Evolutionary conservation across 2,888 invertebrate genomes (phyloP).

Genomic region (Caenorhabditis auriculariae): DNA sequence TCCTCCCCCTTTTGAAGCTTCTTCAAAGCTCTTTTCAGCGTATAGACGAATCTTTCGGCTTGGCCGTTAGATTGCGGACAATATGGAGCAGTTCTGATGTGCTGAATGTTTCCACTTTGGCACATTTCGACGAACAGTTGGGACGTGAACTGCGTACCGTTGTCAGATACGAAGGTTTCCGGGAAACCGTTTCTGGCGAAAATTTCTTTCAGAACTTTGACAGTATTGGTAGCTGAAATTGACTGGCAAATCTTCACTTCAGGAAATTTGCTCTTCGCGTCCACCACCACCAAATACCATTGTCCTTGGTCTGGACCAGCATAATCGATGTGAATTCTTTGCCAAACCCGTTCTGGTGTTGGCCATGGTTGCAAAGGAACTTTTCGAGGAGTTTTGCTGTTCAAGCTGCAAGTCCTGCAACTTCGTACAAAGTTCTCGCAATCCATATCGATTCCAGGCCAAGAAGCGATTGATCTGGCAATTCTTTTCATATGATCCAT

Average conservation of each 20-base stretch:
- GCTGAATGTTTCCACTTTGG: constrained; percentile 8
- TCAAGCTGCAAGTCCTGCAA: constrained; percentile 39
- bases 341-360: constrained; percentile 47
- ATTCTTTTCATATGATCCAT: too few species aligned
- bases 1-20: too few species aligned
- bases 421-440: constrained; percentile 13
- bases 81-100: constrained; percentile 25
- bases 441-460: constrained; percentile 38
- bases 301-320: constrained; percentile 56
- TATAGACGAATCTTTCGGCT: constrained; percentile 44
- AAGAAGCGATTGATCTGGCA: too few species aligned
- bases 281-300: constrained; percentile 62
- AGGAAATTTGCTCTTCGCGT: constrained; percentile 66
- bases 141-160: constrained; percentile 33
- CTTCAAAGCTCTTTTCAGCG: too few species aligned
- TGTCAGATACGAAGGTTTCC: constrained; percentile 33
- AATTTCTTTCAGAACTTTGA: constrained; percentile 10
- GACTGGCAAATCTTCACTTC: constrained; percentile 47
- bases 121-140: constrained; percentile 24
- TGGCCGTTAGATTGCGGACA: constrained; percentile 42
- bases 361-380: constrained; percentile 23
- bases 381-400: constrained; percentile 9
- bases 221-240: constrained; percentile 9
- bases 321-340: constrained; percentile 65
- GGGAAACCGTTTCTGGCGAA: constrained; percentile 26